Evolutionary conservation across 2,888 invertebrate species (phyloP).

Genomic region (Diloba caeruleocephala): DNA sequence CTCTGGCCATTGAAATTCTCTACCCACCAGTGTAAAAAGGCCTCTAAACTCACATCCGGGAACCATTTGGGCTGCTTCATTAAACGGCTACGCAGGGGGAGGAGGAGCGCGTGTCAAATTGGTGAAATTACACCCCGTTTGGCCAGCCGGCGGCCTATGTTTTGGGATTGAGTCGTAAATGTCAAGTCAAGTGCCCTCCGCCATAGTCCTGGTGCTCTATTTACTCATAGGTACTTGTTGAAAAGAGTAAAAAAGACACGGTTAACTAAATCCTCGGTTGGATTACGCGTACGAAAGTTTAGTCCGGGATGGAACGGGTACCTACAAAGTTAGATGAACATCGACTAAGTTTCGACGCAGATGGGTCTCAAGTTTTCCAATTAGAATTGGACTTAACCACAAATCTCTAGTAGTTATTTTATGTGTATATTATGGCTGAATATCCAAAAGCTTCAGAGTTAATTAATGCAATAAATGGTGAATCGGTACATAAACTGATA

Average conservation of each 20-base stretch:
- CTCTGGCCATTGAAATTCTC: slow-evolving; percentile 74
- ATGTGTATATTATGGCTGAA: slow-evolving; percentile 42
- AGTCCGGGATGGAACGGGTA: slow-evolving; percentile 63
- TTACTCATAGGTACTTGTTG: slow-evolving; percentile 75
- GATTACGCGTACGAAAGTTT: slow-evolving; percentile 72
- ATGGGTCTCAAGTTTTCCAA: slow-evolving; percentile 70
- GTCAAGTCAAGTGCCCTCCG: slow-evolving; percentile 82
- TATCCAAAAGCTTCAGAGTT: slow-evolving; percentile 46
- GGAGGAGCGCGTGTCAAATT: slow-evolving; percentile 74
- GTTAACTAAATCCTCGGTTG: slow-evolving; percentile 66
- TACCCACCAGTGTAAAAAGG: slow-evolving; percentile 68
- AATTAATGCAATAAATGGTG: slow-evolving; percentile 41
- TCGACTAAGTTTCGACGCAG: slow-evolving; percentile 61
- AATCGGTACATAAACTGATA: slow-evolving; percentile 16
- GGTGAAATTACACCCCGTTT: slow-evolving; percentile 75
- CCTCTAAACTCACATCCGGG: slow-evolving; percentile 58
- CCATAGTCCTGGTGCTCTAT: slow-evolving; percentile 81
- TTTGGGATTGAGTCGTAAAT: slow-evolving; percentile 88
- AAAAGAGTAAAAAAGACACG: slow-evolving; percentile 69
- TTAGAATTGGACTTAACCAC: slow-evolving; percentile 59
- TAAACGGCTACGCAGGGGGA: slow-evolving; percentile 39
- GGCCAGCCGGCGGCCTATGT: slow-evolving; percentile 76
- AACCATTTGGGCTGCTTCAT: slow-evolving; percentile 47
- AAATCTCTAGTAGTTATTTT: slow-evolving; percentile 52
- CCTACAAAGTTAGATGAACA: slow-evolving; percentile 75